Base-by-base conservation (phyloP, 2,797 vertebrate species). In the Muraenolepis orangiensis region DNA sequence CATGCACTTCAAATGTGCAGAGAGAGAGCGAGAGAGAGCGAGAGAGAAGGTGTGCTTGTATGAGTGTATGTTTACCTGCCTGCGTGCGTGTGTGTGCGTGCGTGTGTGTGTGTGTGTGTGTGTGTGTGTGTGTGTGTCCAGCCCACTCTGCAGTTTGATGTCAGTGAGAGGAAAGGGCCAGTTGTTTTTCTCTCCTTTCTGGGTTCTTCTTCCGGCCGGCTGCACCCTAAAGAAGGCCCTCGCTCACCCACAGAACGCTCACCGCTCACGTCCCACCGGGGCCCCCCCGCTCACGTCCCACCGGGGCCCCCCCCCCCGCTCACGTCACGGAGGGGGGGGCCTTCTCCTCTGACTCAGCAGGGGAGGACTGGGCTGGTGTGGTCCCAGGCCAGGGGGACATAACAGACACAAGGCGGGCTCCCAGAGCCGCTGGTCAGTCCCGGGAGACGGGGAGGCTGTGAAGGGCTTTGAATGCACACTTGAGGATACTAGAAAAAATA, bases 241-340 rank as follows among this genome's bases (percentile, higher is more conserved):
- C 71, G n/a, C 16, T 57, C 61, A 61, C 28, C 0, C 23, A 29
- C 3, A 1, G 69, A 79, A 61, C 72, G 74, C 29, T 32, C 1
- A 72, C 71, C 1, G 72, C 80, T 81, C 76, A 70, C 82, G 66
- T 87, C 86, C 83, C 51, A 28, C 64, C 31, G 61, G 1, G 34
- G 42, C 42, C 70, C 42, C 70, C 6, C 1, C 73, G 72, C 69
- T 69, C 70, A 86, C 64, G 72, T 40, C 42, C 38, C 10, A 26
- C 3, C n/a, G 38, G 26, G 12, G n/a, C n/a, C n/a, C n/a, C n/a
- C 42, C 70, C n/a, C n/a, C 6, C 1, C 73, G 72, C 69, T 69
- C 70, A 86, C 64, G 72, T 40, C 42, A 42, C 10, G 38, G 26
- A 11, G n/a, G 23, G 29, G 36, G 29, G 13, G 36, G 42, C 11